Evolutionary conservation across 2,888 invertebrate genomes (phyloP).

Genomic region (Brassicogethes aeneus): DNA sequence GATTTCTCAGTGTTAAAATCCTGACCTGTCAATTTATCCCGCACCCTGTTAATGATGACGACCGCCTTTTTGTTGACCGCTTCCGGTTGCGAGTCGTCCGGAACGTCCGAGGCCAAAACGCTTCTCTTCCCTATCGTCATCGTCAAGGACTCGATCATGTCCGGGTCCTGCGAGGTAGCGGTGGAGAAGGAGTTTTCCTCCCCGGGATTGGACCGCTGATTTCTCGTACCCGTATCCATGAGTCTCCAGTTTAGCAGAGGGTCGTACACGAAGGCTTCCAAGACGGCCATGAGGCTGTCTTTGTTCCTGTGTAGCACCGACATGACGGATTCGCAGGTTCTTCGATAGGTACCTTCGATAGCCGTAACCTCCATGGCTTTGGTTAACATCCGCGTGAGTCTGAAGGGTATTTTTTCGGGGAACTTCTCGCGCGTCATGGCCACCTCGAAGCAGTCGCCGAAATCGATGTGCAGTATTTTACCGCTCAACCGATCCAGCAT

Average conservation of each 20-base stretch:
- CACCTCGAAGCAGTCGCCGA: conserved; percentile 99
- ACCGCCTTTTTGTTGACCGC: conserved; percentile 89
- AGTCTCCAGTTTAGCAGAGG: conserved; percentile 97
- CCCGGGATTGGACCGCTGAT: conserved; percentile 43
- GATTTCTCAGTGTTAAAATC: conserved; percentile 74
- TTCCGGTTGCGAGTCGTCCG: conserved; percentile 53
- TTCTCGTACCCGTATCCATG: conserved; percentile 61
- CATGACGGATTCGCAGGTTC: conserved; percentile 98
- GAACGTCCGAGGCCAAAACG: conserved; percentile 24
- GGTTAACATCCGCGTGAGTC: conserved; percentile 95
- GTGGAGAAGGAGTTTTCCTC: conserved; percentile 41
- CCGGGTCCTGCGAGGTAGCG: conserved; percentile 38
- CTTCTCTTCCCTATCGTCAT: conserved; percentile 44
- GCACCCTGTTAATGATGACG: conserved; percentile 82
- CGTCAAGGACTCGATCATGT: conserved; percentile 42
- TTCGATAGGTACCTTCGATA: conserved; percentile 82
- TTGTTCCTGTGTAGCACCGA: conserved; percentile 88
- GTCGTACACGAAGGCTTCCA: conserved; percentile 99
- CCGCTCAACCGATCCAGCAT: conserved; percentile 98
- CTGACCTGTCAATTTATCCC: conserved; percentile 89
- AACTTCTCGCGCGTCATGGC: conserved; percentile 99
- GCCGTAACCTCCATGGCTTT: conserved; percentile 99
- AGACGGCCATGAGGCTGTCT: conserved; percentile 97
- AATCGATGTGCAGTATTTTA: conserved; percentile 98
- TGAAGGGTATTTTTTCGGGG: conserved; percentile 98